phyloP scores from a whole-genome alignment of 2,888 invertebrate species.

The Dryomyza anilis region DNA sequence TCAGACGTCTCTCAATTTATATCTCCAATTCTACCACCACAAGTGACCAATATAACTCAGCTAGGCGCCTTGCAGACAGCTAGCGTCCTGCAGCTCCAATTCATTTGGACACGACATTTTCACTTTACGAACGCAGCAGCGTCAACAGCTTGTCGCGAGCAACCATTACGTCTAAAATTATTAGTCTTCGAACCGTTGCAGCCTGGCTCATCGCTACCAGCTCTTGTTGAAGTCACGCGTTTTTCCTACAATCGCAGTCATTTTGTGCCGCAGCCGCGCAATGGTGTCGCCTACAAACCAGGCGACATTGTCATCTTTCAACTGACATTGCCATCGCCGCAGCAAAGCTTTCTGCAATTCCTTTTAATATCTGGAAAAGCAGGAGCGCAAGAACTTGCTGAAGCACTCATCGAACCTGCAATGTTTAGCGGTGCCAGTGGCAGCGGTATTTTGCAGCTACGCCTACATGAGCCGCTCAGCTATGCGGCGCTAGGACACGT shows the following conservation, averaged over 20 bases:
- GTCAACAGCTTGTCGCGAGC: too few species aligned
- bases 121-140: constrained; percentile 70
- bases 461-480: constrained; percentile 72
- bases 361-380: constrained; percentile 40
- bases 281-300: constrained; percentile 42
- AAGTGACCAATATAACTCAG: too few species aligned
- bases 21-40: too few species aligned
- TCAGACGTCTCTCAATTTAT: too few species aligned
- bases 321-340: constrained; percentile 38
- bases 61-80: too few species aligned
- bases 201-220: background rate
- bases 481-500: too few species aligned
- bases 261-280: constrained; percentile 37
- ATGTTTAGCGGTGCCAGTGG: constrained; percentile 72
- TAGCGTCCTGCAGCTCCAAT: constrained; percentile 78
- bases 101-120: constrained; percentile 74
- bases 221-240: constrained; percentile 43
- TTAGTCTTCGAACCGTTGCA: background rate
- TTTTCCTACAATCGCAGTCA: constrained; percentile 44
- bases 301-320: constrained; percentile 48
- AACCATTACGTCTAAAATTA: background rate
- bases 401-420: background rate
- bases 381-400: constrained; percentile 68
- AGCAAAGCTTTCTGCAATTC: constrained; percentile 40
- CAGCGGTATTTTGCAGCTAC: constrained; percentile 72